Percentiles rank a stretch among this genome's conserved stretches.
Conservation (phyloP, 2,888 invertebrate species). For the Camptogramma bilineatum region DNA sequence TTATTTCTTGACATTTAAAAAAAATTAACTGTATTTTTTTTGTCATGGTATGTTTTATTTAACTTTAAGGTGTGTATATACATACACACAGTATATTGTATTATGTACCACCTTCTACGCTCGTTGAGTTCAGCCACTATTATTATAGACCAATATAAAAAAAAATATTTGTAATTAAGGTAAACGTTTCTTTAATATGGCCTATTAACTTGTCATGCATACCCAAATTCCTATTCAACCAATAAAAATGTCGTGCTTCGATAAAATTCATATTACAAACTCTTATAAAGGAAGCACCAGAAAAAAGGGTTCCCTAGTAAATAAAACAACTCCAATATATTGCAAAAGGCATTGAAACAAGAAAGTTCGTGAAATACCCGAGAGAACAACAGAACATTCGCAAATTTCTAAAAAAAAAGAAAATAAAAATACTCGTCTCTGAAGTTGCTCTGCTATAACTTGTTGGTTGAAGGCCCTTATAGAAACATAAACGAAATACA, state of each 20-base stretch:
- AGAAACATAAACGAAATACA: slow-evolving; percentile 64
- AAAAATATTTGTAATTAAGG: no score
- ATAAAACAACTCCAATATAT: slow-evolving; percentile 65
- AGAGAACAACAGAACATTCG: slow-evolving; percentile 64
- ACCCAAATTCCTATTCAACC: slow-evolving; percentile 11
- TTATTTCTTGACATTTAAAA: no score
- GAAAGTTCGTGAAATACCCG: slow-evolving; percentile 65
- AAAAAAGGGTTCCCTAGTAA: slow-evolving; percentile 48
- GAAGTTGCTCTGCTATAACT: slow-evolving; percentile 63
- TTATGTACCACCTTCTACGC: no score
- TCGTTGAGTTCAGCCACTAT: no score
- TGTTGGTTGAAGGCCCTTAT: slow-evolving; percentile 65
- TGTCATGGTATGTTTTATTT: no score
- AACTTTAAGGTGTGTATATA: no score
- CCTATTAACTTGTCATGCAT: background rate
- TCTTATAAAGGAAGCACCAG: slow-evolving; percentile 29
- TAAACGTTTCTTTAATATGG: background rate
- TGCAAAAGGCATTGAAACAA: slow-evolving; percentile 62
- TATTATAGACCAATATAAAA: no score
- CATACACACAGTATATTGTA: no score
- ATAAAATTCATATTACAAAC: slow-evolving; percentile 34
- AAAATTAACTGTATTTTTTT: no score
- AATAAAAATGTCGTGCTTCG: slow-evolving; percentile 21
- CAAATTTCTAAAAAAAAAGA: slow-evolving; percentile 67
- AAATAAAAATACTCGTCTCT: slow-evolving; percentile 61